Conservation (phyloP, 23 tunicate genomes). For the Halocynthia aurantium region DNA sequence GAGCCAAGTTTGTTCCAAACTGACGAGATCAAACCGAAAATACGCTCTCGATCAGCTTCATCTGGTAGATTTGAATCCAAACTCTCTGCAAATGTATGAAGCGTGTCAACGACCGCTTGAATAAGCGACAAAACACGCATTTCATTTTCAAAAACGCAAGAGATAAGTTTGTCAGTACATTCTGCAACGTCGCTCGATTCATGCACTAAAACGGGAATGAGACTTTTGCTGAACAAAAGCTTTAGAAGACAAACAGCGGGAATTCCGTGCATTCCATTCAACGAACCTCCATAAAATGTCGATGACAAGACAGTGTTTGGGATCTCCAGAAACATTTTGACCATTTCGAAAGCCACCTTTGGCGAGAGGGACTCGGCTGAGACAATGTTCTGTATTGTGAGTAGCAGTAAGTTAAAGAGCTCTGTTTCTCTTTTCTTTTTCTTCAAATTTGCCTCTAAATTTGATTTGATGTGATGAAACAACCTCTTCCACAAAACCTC, state of each 20-base stretch:
- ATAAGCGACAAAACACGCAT: conserved; percentile 36
- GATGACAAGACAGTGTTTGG: conserved; percentile 16
- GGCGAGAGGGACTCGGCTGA: not conserved
- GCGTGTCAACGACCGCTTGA: conserved; percentile 22
- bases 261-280: conserved; percentile 53
- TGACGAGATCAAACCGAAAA: not conserved
- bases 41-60: not conserved
- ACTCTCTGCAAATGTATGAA: not conserved
- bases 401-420: conserved; percentile 2
- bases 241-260: conserved; percentile 22
- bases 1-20: conserved; percentile 16
- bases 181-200: conserved; percentile 15
- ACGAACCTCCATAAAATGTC: conserved; percentile 18
- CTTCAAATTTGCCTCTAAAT: conserved; percentile 5
- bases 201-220: not conserved
- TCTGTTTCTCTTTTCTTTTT: conserved; percentile 24
- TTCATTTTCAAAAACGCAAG: conserved; percentile 44
- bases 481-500: conserved; percentile 11
- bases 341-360: conserved; percentile 4
- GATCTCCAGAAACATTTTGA: conserved; percentile 9
- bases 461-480: conserved; percentile 1
- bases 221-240: conserved; percentile 19
- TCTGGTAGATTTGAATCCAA: not conserved
- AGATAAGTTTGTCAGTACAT: conserved; percentile 30
- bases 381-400: conserved; percentile 8